Percentiles rank a stretch among this genome's conserved stretches.
Conservation (phyloP, 2,797 vertebrate genomes). For the Pangasius larnaudii region DNA sequence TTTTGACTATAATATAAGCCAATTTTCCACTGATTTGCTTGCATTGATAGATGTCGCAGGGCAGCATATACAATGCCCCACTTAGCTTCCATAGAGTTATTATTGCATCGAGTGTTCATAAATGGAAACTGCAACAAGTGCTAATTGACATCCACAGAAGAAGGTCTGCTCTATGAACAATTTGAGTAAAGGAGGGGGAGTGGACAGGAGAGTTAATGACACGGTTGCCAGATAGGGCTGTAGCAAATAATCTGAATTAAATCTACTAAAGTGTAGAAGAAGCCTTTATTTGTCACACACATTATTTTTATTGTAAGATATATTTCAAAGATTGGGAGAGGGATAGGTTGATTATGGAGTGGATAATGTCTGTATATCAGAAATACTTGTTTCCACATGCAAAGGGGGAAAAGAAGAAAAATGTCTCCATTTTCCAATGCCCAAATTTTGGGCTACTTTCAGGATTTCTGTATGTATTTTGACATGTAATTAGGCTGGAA, state of each 20-base stretch:
- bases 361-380: neutral
- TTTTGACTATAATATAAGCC: too few relatives aligned
- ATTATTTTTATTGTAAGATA: neutral
- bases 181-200: neutral
- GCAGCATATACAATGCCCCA: neutral
- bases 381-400: neutral
- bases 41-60: neutral
- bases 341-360: neutral
- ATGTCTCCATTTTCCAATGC: neutral
- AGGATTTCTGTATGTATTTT: neutral
- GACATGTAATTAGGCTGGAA: neutral
- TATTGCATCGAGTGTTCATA: neutral
- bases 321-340: neutral
- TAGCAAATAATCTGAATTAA: neutral
- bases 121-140: neutral
- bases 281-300: neutral
- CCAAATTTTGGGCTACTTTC: neutral
- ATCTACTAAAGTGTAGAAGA: neutral
- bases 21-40: neutral
- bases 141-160: neutral
- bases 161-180: neutral
- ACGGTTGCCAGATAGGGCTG: neutral
- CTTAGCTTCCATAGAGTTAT: neutral
- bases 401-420: neutral
- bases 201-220: neutral